Conservation (phyloP, 1,140 invertebrate species). For the Hyphantria cunea region DNA sequence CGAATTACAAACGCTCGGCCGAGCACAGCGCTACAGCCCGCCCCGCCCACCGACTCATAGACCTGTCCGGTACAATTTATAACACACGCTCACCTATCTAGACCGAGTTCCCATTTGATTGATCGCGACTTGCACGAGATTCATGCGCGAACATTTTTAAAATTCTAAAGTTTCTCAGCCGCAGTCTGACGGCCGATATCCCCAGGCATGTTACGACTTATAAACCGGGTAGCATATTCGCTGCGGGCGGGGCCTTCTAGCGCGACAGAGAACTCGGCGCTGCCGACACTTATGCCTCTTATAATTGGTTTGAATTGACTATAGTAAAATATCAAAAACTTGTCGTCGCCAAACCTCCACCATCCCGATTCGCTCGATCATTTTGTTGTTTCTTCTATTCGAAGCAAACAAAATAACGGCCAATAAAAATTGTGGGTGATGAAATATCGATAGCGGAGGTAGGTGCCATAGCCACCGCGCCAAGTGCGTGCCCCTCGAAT, state of each 20-base stretch:
- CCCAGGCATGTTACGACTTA: too few relatives aligned
- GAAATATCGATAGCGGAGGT: conserved; percentile 14
- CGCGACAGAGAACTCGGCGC: not conserved
- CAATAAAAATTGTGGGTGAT: conserved; percentile 12
- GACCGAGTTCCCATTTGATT: not conserved
- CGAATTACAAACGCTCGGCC: too few relatives aligned
- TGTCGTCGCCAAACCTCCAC: conserved; percentile 2
- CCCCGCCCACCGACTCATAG: conserved; percentile 2
- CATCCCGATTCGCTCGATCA: conserved; percentile 1
- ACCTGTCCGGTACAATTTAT: conserved; percentile 19
- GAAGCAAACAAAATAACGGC: conserved; percentile 7
- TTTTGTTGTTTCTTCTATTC: conserved; percentile 7
- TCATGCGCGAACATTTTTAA: too few relatives aligned
- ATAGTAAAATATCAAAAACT: conserved; percentile 8
- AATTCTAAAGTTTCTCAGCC: too few relatives aligned
- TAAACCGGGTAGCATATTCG: not conserved
- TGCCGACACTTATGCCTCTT: not conserved
- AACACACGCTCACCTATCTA: conserved; percentile 7
- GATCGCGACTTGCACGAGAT: too few relatives aligned
- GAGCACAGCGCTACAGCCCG: not conserved
- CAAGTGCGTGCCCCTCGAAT: too few relatives aligned
- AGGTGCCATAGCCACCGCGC: not conserved
- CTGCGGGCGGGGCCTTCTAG: not conserved
- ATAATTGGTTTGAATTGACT: conserved; percentile 11
- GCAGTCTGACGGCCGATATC: too few relatives aligned